These are phyloP conservation scores for Tauraco hartlaubi DNA, from an alignment of 2,797 vertebrate genomes.

Conservation along the genomic window DNA sequence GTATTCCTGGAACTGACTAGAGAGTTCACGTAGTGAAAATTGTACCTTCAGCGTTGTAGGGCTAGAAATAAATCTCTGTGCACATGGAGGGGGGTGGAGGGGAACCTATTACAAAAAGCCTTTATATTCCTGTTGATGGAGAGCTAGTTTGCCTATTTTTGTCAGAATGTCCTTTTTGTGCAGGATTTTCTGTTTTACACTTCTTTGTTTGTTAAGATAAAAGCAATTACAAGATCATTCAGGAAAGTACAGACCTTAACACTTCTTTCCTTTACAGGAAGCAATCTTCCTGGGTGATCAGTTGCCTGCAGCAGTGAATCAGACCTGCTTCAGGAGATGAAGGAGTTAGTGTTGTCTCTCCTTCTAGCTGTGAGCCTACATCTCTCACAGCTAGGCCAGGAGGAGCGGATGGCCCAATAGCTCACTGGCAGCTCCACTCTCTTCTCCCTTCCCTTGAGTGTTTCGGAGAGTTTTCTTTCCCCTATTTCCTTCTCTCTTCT, in stretches of 20 bases:
- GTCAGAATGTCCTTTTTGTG: background rate
- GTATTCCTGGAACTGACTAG: background rate
- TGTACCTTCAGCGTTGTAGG: background rate
- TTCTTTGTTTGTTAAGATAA: background rate
- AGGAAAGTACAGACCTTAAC: background rate
- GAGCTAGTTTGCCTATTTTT: background rate
- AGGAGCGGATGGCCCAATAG: background rate
- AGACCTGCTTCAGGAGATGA: background rate
- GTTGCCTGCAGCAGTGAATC: background rate
- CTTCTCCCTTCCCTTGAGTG: background rate
- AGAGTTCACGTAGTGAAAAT: background rate
- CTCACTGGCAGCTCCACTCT: background rate
- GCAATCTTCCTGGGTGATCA: background rate
- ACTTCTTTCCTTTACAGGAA: background rate
- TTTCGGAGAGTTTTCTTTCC: background rate
- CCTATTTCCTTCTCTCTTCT: background rate
- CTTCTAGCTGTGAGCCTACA: background rate
- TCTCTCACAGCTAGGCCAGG: background rate
- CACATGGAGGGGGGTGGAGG: too few species aligned
- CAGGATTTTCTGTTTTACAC: background rate
- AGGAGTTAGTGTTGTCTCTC: background rate
- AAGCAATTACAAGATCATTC: background rate
- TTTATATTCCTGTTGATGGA: background rate
- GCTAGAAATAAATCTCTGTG: background rate
- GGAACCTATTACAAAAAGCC: background rate